Base-by-base conservation (phyloP, 2,888 invertebrate genomes). In the Meandrusa payeni region DNA sequence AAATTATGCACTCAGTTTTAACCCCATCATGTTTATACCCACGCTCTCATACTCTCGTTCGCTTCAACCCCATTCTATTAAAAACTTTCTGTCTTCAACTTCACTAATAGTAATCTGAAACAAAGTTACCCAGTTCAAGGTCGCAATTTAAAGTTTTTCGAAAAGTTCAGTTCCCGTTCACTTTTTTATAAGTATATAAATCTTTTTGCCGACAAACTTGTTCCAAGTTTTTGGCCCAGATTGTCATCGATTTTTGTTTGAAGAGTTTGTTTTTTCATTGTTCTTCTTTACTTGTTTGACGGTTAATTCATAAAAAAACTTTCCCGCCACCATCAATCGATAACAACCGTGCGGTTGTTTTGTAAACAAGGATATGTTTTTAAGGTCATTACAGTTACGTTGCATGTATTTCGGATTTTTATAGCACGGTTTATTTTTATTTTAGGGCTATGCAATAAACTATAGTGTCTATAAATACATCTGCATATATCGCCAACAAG, bases 191-290 rank as follows among this genome's bases (percentile, higher is more conserved):
- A 83, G 85, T 85, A 77, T 87, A 88, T 86, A 86, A 88, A 88
- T 88, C 86, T 87, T 88, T 87, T 87, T 83, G 85, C 72, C 85
- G 79, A 75, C 80, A 64, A 82, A 88, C 76, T 88, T 88, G 64
- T 65, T 68, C 76, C 54, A 87, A 87, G 85, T 87, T 86, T 85
- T 86, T 86, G 87, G 82, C 87, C 88, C 83, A 88, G 87, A 88
- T 88, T 88, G 86, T 83, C 87, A 88, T 88, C 88, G 88, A 88
- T 88, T 88, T 88, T 88, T 88, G 86, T 88, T 88, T 85, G 82
- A 83, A 75, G 80, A 86, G 80, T 87, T 88, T 88, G 86, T 87
- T 87, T 87, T 83, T 87, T 85, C 85, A 83, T 86, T 86, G 85
- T 86, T 86, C 85, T 88, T 86, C 85, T 87, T 85, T 85, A 85